Conservation (phyloP, 2,888 invertebrate genomes). For the Drosophila borborema region DNA sequence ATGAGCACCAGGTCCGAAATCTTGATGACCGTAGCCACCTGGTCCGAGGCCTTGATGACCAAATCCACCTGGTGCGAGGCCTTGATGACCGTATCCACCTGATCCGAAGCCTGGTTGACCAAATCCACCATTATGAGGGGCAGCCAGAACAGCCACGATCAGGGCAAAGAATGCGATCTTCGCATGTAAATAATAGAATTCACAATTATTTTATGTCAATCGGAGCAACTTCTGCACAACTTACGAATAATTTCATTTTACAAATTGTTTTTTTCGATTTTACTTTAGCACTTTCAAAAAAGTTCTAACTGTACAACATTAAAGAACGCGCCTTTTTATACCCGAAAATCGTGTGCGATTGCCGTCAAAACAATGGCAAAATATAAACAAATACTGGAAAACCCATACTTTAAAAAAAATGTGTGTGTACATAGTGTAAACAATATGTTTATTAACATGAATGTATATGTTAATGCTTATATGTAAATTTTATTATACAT, state of each 20-base stretch:
- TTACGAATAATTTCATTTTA: constrained; percentile 72
- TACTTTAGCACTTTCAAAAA: constrained; percentile 32
- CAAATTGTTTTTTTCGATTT: constrained; percentile 10
- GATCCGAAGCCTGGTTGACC: constrained; percentile 37
- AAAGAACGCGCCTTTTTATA: constrained; percentile 48
- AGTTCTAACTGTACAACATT: constrained; percentile 38
- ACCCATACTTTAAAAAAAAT: no score
- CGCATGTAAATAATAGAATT: not conserved
- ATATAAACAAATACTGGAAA: constrained; percentile 12
- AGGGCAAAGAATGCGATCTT: constrained; percentile 66
- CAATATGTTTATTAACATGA: no score
- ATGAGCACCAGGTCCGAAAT: constrained; percentile 23
- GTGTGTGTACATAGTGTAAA: no score
- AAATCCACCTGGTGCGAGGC: constrained; percentile 34
- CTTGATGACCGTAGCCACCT: constrained; percentile 25
- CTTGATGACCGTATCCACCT: constrained; percentile 39
- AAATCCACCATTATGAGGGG: constrained; percentile 31
- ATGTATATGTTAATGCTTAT: no score
- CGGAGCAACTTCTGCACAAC: constrained; percentile 5
- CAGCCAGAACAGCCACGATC: constrained; percentile 62
- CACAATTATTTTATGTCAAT: not conserved
- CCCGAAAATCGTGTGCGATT: constrained; percentile 5
- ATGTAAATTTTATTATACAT: not conserved
- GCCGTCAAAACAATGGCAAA: constrained; percentile 5
- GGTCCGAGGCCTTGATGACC: constrained; percentile 43